Base-by-base conservation (phyloP, 1,140 invertebrate genomes). In the Camponotus vicinus region DNA sequence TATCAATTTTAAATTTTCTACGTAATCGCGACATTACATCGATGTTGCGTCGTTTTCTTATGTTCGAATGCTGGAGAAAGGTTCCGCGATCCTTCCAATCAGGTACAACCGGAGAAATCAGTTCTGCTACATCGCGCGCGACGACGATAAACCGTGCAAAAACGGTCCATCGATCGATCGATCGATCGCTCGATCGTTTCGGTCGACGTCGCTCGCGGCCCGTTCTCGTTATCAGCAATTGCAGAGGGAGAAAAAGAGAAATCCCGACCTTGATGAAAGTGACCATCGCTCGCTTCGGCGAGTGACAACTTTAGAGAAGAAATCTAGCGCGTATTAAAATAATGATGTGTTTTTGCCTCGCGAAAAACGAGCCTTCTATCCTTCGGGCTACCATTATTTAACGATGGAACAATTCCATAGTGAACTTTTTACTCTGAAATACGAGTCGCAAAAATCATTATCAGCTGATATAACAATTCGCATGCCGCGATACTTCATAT, bases 261-360 rank as follows among this genome's bases (percentile, higher is more conserved):
- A 40, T 80, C 76, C 42, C 27, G 70, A 77, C 66, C 77, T 86
- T 86, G 84, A 89, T 86, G 88, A 89, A 89, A 89, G 88, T 77
- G 34, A 79, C 67, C 57, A 37, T 13, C 13, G 73, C 75, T 61
- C 52, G n/a, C 37, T 45, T 34, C 34, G 37, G 64, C 52, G 52
- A 75, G n/a, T 59, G 71, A 75, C 18, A 13, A 80, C 21, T 57
- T 80, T 49, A 57, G 66, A 71, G 15, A 71, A 52, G 37, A 1
- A 40, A 80, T 70, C 77, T 37, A 80, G 45, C 49, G 21, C 42
- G 13, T 49, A 45, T 11, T 13, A 21, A 9, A 21, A 55, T 55
- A 80, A 80, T 45, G 32, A 45, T 69, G 42, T 34, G 13, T 52
- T 55, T 69, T 69, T 67, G 42, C 59, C 13, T n/a, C 32, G 32